Evolutionary conservation across 2,888 invertebrate genomes (phyloP), one percentile per base, ranked within the genome.

Genomic region (Pyrocoelia pectoralis): DNA sequence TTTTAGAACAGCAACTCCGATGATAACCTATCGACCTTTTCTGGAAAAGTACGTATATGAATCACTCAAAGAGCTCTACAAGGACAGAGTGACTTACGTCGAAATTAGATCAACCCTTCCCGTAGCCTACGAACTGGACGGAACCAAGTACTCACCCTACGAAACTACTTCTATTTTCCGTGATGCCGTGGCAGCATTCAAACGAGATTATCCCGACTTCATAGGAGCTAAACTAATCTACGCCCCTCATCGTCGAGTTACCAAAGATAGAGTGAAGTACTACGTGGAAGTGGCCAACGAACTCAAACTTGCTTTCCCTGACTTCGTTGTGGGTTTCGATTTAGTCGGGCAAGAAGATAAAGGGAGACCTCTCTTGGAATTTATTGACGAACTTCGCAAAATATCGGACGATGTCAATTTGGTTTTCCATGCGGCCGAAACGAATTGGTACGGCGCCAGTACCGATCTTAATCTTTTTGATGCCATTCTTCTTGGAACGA

Each of bases 351-450:
- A 90, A 73, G 94, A 94, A 77, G 93, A 93, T 72, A 76, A 81
- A 50, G 92, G 92, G 0, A 79, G 81, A 29, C 87, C 90, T 0
- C 77, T 93, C 0, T 76, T 84, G 33, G 84, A 87, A 12, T 91
- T 89, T 65, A 12, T 48, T 1, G 82, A 85, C 0, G 82, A 88
- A 0, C 81, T 86, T 65, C 75, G 84, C 17, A 74, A 78, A 2
- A 76, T 84, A 1, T 82, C 83, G 10, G 78, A 83, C 0, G 79
- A 84, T 14, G 80, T 92, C 0, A 83, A 87, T 51, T 90, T 87
- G 73, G 93, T 89, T 75, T 92, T 93, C 74, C 93, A 94, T 75
- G 92, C 93, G 0, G 94, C 92, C 0, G 94, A 94, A 80, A 93
- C 93, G 0, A 87, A 91, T 75, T 91, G 92, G 91, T 87, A 83